These are phyloP conservation scores for Cydia pomonella DNA, from an alignment of 1,140 invertebrate genomes.

Conservation along the genomic window DNA sequence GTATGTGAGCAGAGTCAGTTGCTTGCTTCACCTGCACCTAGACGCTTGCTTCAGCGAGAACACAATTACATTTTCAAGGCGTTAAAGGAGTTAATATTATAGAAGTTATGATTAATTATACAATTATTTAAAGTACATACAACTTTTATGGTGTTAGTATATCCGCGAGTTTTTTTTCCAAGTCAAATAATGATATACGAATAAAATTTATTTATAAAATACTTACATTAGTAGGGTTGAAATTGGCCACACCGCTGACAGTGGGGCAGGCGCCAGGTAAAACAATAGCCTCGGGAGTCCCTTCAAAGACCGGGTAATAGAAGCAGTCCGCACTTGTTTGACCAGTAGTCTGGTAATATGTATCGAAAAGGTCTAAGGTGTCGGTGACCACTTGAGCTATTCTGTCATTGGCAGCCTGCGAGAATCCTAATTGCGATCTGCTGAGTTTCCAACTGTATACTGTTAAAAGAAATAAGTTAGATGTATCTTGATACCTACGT, in stretches of 20 bases:
- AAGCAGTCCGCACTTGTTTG: slow-evolving; percentile 62
- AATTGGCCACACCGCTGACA: slow-evolving; percentile 56
- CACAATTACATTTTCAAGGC: too few relatives aligned
- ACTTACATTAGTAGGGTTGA: slow-evolving; percentile 55
- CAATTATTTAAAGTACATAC: too few relatives aligned
- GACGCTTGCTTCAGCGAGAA: too few relatives aligned
- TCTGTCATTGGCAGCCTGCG: slow-evolving; percentile 42
- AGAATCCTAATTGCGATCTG: slow-evolving; percentile 50
- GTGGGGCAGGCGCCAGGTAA: slow-evolving; percentile 57
- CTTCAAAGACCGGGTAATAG: slow-evolving; percentile 61
- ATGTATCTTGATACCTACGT: background rate
- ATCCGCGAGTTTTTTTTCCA: too few relatives aligned
- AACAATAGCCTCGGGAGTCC: slow-evolving; percentile 43
- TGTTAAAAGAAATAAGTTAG: slow-evolving; percentile 40
- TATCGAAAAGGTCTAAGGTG: slow-evolving; percentile 54
- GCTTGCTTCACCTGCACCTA: too few relatives aligned
- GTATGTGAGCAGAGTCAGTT: too few relatives aligned
- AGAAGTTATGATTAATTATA: too few relatives aligned
- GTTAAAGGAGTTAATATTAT: too few relatives aligned
- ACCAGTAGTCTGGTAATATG: slow-evolving; percentile 57
- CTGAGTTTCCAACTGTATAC: slow-evolving; percentile 72
- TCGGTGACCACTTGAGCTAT: slow-evolving; percentile 52
- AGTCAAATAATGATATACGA: too few relatives aligned
- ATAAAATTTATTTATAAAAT: too few relatives aligned
- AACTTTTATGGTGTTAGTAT: too few relatives aligned